Evolutionary conservation across 2,797 vertebrate species (phyloP).

Genomic region (Arremon brunneinucha): DNA sequence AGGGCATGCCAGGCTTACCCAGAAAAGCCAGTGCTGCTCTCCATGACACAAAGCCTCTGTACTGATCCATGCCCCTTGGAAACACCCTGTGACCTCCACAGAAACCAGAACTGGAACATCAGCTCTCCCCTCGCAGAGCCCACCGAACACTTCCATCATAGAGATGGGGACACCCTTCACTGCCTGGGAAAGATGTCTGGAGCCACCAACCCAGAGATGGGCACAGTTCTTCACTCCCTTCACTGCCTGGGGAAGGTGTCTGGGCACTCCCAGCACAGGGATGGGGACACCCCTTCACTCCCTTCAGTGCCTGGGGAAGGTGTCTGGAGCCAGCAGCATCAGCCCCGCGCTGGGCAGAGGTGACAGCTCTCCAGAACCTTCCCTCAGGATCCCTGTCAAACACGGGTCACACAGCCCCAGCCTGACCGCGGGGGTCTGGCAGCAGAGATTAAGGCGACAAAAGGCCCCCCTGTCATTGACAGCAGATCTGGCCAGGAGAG

Average conservation of each 20-base stretch:
- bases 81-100: rapidly evolving
- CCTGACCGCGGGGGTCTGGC: not conserved
- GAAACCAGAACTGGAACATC: rapidly evolving
- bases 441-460: too few species aligned
- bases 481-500: not conserved
- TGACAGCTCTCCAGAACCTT: not conserved
- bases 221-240: too few species aligned
- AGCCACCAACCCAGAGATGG: too few species aligned
- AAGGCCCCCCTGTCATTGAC: not conserved
- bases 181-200: too few species aligned
- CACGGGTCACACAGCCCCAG: rapidly evolving
- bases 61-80: not conserved
- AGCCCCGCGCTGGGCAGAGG: not conserved
- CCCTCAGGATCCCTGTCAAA: not conserved
- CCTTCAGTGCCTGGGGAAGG: not conserved
- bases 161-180: too few species aligned
- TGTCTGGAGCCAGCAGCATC: not conserved
- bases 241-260: too few species aligned
- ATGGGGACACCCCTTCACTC: too few species aligned
- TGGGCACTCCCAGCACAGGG: too few species aligned
- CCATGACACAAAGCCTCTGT: too few species aligned
- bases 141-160: rapidly evolving
- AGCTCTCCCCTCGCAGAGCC: rapidly evolving
- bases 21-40: rapidly evolving
- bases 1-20: too few species aligned